These are phyloP conservation scores for Parnassius smintheus DNA, from an alignment of 2,888 invertebrate species.

Conservation along the genomic window DNA sequence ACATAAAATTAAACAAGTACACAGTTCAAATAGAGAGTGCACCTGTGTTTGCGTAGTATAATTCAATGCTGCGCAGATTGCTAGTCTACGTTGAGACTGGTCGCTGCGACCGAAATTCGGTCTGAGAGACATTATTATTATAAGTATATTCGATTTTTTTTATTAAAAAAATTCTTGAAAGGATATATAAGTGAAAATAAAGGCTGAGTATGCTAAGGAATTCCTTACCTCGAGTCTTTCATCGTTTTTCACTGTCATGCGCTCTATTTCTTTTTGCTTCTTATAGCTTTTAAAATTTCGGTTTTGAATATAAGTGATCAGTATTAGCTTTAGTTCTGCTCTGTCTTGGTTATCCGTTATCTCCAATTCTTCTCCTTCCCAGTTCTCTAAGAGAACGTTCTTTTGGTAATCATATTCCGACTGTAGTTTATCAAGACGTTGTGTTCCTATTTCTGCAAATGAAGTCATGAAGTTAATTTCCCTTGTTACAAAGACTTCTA, in stretches of 20 bases:
- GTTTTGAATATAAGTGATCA: conserved; percentile 81
- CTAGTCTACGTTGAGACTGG: too few species aligned
- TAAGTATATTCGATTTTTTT: too few species aligned
- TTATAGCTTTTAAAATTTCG: conserved; percentile 56
- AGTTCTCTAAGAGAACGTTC: conserved; percentile 73
- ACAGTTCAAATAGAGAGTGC: too few species aligned
- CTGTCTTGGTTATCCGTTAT: conserved; percentile 74
- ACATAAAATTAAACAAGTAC: too few species aligned
- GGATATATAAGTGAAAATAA: too few species aligned
- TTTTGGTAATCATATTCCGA: conserved; percentile 80
- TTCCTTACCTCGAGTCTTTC: conserved; percentile 62
- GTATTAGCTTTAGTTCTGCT: conserved; percentile 80
- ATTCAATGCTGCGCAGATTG: too few species aligned
- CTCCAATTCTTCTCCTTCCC: conserved; percentile 78
- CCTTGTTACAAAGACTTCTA: too few species aligned
- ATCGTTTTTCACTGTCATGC: conserved; percentile 66
- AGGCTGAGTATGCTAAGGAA: neutral
- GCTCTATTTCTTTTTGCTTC: conserved; percentile 48
- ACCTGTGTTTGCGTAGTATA: too few species aligned
- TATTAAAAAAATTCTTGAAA: too few species aligned
- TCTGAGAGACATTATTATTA: too few species aligned
- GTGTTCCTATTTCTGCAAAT: conserved; percentile 76
- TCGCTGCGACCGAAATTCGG: too few species aligned
- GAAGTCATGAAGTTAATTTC: neutral
- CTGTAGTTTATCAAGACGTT: conserved; percentile 79